phyloP scores from a whole-genome alignment of 2,797 vertebrate species.

The Gymnothorax javanicus region DNA sequence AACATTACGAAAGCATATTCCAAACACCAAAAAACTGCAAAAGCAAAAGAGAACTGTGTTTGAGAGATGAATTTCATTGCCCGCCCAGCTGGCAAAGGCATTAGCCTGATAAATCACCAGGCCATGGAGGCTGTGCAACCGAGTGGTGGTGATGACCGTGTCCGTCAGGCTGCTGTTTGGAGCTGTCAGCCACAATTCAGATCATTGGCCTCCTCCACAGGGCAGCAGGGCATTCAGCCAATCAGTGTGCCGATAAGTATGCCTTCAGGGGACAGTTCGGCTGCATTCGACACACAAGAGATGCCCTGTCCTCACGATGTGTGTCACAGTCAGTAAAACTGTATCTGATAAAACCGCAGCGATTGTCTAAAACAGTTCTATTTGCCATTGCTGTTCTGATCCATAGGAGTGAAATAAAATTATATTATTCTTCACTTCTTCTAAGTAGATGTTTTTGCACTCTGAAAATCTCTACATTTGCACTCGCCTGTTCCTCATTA shows the following conservation, averaged over 20 bases:
- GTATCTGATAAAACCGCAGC: not conserved
- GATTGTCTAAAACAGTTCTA: not conserved
- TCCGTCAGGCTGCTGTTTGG: conserved; percentile 62
- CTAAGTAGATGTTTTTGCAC: not conserved
- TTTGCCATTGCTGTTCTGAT: not conserved
- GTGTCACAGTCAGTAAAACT: not conserved
- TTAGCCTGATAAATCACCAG: not conserved
- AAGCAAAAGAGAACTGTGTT: too few relatives aligned
- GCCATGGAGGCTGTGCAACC: conserved; percentile 3
- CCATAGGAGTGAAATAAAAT: not conserved
- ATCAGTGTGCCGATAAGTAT: conserved; percentile 39
- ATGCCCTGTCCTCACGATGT: conserved; percentile 12
- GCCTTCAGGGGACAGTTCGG: conserved; percentile 16
- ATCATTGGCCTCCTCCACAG: conserved; percentile 65
- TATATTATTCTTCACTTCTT: not conserved
- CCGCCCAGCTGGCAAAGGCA: not conserved
- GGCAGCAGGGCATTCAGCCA: conserved; percentile 52
- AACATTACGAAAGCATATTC: too few relatives aligned
- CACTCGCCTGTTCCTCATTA: not conserved
- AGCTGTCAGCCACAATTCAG: conserved; percentile 66
- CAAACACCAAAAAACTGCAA: too few relatives aligned
- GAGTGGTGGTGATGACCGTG: conserved; percentile 52
- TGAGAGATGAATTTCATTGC: not conserved
- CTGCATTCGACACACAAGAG: not conserved
- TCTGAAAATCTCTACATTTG: not conserved